phyloP scores from a whole-genome alignment of 2,113 vertebrate genomes.

The Ramphastos sulfuratus region DNA sequence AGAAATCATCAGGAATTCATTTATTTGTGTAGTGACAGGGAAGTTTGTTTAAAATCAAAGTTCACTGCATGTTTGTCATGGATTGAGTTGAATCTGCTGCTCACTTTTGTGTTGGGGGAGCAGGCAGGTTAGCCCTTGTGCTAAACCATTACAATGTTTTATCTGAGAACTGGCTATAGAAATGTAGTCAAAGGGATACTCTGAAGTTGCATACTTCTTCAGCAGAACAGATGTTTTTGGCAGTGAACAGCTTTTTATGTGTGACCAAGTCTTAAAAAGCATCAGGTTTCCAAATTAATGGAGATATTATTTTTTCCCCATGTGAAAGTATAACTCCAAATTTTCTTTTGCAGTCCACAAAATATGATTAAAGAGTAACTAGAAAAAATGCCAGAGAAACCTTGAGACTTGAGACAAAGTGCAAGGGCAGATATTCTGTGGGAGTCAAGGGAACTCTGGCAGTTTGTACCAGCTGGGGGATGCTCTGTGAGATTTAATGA shows the following conservation, averaged over 20 bases:
- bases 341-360: background rate
- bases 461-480: background rate
- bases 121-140: no score
- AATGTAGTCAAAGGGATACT: background rate
- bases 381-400: background rate
- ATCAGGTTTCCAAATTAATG: background rate
- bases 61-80: background rate
- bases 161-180: background rate
- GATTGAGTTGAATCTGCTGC: no score
- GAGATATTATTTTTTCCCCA: background rate
- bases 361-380: background rate
- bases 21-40: background rate
- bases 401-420: background rate
- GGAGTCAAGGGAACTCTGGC: background rate
- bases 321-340: background rate
- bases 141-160: background rate
- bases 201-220: background rate
- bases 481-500: background rate
- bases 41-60: background rate
- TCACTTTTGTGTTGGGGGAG: no score
- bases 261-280: background rate
- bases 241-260: background rate
- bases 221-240: background rate
- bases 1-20: fast-evolving
- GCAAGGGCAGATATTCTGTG: background rate